These are phyloP conservation scores for Phyllotreta striolata DNA, from an alignment of 2,888 invertebrate genomes.

Conservation along the genomic window DNA sequence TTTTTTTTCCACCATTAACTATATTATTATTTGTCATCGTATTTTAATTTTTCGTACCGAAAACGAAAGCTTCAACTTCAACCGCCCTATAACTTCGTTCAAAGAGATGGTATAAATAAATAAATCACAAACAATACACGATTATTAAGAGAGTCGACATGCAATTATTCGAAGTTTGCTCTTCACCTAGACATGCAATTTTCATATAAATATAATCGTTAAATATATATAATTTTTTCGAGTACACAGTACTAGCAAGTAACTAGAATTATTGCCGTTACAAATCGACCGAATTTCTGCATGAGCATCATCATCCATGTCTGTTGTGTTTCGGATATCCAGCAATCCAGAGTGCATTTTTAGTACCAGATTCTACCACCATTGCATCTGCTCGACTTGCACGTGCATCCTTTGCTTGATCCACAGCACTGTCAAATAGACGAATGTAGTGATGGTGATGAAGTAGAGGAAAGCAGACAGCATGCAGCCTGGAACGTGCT, in stretches of 20 bases:
- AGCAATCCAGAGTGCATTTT: constrained; percentile 14
- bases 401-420: constrained; percentile 59
- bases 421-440: constrained; percentile 59
- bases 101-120: background rate
- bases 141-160: constrained; percentile 33
- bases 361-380: constrained; percentile 57
- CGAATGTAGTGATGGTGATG: constrained; percentile 59
- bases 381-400: constrained; percentile 60
- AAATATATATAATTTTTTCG: constrained; percentile 38
- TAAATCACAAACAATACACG: constrained; percentile 22
- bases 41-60: too few relatives aligned
- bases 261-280: constrained; percentile 8
- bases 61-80: too few relatives aligned
- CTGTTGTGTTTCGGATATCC: constrained; percentile 30
- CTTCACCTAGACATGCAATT: constrained; percentile 40
- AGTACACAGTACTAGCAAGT: background rate
- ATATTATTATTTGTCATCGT: constrained; percentile 40
- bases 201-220: constrained; percentile 36
- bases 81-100: too few relatives aligned
- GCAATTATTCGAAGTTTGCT: constrained; percentile 30
- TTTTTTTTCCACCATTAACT: constrained; percentile 38
- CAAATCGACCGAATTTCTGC: constrained; percentile 8
- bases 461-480: constrained; percentile 61
- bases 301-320: constrained; percentile 26
- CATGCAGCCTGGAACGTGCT: constrained; percentile 58